These are phyloP conservation scores for Cyrtodaria siliqua DNA, from an alignment of 2,888 invertebrate genomes.

Conservation along the genomic window DNA sequence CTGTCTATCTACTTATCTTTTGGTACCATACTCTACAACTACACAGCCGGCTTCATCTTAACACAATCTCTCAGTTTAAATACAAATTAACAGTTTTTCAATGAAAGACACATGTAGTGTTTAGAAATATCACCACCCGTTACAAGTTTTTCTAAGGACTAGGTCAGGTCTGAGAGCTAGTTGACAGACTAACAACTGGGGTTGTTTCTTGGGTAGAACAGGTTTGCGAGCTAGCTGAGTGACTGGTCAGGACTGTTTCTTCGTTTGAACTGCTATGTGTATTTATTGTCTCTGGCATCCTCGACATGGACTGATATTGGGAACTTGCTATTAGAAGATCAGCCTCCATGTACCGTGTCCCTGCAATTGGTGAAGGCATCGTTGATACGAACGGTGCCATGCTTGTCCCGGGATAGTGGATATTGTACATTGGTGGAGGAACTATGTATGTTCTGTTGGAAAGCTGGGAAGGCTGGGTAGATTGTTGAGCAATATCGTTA, in stretches of 20 bases:
- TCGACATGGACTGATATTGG: conserved; percentile 6
- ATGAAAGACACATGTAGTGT: conserved; percentile 48
- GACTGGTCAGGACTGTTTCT: not conserved
- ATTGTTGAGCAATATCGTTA: conserved; percentile 6
- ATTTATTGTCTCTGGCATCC: not conserved
- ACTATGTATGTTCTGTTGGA: conserved; percentile 43
- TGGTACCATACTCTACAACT: too few species aligned
- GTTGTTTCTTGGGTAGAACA: too few species aligned
- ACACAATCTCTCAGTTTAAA: not conserved
- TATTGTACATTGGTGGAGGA: conserved; percentile 52
- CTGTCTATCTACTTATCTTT: too few species aligned
- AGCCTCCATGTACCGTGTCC: conserved; percentile 51
- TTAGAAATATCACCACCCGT: conserved; percentile 3
- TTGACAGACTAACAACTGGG: too few species aligned
- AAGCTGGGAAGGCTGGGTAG: conserved; percentile 16
- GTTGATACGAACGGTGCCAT: conserved; percentile 40
- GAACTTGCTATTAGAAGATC: conserved; percentile 47
- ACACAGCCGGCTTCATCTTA: not conserved
- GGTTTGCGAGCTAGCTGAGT: conserved; percentile 2
- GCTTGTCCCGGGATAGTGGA: conserved; percentile 44
- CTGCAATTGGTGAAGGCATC: conserved; percentile 24
- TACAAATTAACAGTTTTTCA: conserved; percentile 22
- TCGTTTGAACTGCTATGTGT: not conserved
- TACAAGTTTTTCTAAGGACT: not conserved
- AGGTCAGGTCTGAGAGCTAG: too few species aligned